Base-by-base conservation (phyloP, 2,113 vertebrate genomes). In the Rhipidura dahli region DNA sequence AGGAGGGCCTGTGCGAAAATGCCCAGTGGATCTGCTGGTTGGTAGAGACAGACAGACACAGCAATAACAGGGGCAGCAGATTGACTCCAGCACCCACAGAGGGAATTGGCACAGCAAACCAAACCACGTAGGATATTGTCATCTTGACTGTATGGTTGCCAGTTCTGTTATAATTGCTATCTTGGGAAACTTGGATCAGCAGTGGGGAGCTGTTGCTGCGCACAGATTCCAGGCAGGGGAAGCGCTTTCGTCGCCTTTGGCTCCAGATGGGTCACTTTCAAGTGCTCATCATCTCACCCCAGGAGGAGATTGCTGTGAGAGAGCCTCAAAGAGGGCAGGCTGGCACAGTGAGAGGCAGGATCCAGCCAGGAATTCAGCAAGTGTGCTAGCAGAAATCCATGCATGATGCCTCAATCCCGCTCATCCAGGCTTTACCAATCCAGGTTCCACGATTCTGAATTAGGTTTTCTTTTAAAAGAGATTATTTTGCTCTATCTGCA, bases 1-100 rank as follows among this genome's bases (percentile, higher is more conserved):
- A 94, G 54, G 4, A 24, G 28, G 87, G 50, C 65, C 40, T 5
- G 68, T 97, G 97, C 96, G 96, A 97, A 96, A 97, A 93, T 64
- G 93, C 90, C 89, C 37, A 28, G 19, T 68, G 90, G 83, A 78
- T 92, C 93, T 95, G 75, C 60, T 56, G 56, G 80, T 85, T 91
- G 82, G 53, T 73, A 83, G 94, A 65, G 49, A 39, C 70, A 51
- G 16, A 8, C 27, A 83, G 82, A 47, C 26, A 26, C 10, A 44
- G 60, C 56, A 51, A 7, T 66, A 63, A 75, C 1, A 6, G 65
- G 45, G 83, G 69, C 94, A 86, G 19, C 37, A 6, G 39, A 40
- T 78, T 82, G 90, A 57, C 70, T 90, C 50, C 54, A 63, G 33
- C 8, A 3, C 40, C 63, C 54, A 45, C 11, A 76, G 63, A 88